These are phyloP conservation scores for Dastarcus helophoroides DNA, from an alignment of 2,888 invertebrate genomes.

Conservation along the genomic window DNA sequence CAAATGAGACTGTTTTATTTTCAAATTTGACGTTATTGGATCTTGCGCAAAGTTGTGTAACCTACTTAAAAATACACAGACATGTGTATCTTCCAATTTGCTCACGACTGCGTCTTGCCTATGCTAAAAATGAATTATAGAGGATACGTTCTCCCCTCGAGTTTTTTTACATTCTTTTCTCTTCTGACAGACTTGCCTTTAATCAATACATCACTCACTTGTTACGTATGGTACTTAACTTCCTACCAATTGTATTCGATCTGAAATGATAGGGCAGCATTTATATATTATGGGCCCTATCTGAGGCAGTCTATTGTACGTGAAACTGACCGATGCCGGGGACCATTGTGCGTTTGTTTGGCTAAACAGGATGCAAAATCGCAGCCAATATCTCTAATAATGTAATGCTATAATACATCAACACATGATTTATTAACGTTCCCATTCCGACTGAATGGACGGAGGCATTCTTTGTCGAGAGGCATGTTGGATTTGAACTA, in stretches of 20 bases:
- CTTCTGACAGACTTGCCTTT: too few species aligned
- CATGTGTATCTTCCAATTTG: too few species aligned
- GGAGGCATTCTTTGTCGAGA: constrained; percentile 12
- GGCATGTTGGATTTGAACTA: constrained; percentile 12
- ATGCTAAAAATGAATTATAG: too few species aligned
- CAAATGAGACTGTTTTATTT: too few species aligned
- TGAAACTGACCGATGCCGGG: constrained; percentile 30
- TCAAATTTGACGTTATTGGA: too few species aligned
- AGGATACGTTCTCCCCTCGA: too few species aligned
- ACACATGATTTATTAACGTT: constrained; percentile 34
- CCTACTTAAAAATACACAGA: too few species aligned
- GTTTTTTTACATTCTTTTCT: too few species aligned
- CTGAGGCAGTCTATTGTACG: constrained; percentile 15
- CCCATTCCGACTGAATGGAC: constrained; percentile 13
- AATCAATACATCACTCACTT: too few species aligned
- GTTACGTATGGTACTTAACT: constrained; percentile 19
- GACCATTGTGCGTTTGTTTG: constrained; percentile 28
- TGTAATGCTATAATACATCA: constrained; percentile 29
- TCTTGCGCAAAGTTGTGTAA: too few species aligned
- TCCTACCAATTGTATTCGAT: constrained; percentile 12
- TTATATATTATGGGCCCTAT: constrained; percentile 20
- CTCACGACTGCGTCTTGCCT: too few species aligned
- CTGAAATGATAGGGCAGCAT: constrained; percentile 6
- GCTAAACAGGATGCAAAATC: constrained; percentile 31
- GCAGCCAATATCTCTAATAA: constrained; percentile 33